phyloP scores from a whole-genome alignment of 2,888 invertebrate genomes.

The Tenthredo livida region DNA sequence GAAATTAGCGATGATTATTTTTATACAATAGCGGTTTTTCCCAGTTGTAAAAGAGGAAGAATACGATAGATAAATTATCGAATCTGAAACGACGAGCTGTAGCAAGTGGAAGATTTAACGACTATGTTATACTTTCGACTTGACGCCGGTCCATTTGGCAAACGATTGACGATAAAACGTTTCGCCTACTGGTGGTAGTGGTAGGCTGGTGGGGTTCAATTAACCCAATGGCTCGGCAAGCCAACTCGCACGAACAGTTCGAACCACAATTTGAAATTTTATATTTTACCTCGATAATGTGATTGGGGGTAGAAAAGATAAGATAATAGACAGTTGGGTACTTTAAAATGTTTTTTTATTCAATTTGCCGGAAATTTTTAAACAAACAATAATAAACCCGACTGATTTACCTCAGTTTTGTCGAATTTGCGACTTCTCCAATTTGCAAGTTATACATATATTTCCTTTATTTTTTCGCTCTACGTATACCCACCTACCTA shows the following conservation, averaged over 20 bases:
- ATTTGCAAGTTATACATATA: too few species aligned
- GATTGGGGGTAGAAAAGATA: neutral
- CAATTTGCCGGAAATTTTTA: too few species aligned
- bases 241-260: conserved; percentile 19
- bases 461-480: neutral
- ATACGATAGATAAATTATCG: neutral
- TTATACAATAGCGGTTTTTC: too few species aligned
- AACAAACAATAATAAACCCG: too few species aligned
- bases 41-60: neutral
- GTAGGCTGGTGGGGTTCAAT: neutral
- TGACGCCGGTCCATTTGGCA: conserved; percentile 31
- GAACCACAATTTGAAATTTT: neutral
- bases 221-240: conserved; percentile 22
- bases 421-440: too few species aligned
- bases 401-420: too few species aligned
- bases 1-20: neutral
- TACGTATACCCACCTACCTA: too few species aligned
- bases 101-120: conserved; percentile 17
- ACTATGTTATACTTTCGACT: conserved; percentile 25
- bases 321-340: too few species aligned
- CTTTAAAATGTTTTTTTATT: too few species aligned
- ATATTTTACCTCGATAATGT: neutral
- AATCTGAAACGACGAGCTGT: neutral
- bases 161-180: conserved; percentile 40
- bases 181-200: neutral